Conservation (phyloP, 2,888 invertebrate species). For the Acronicta psi region DNA sequence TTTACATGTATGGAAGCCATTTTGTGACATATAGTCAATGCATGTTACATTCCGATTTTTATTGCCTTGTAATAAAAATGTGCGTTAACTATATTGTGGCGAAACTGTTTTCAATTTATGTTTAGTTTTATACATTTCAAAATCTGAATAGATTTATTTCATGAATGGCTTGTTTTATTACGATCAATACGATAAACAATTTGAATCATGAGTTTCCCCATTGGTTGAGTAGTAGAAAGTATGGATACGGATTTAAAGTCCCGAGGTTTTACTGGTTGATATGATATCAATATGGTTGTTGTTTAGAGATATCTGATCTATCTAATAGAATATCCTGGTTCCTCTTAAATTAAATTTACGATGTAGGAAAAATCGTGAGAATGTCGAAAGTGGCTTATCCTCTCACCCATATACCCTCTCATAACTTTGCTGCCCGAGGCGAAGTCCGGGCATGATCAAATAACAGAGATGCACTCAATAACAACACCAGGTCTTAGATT, state of each 20-base stretch:
- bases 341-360: too few relatives aligned
- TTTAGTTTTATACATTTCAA: slow-evolving; percentile 49
- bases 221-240: slow-evolving; percentile 3
- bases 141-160: slow-evolving; percentile 64
- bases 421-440: too few relatives aligned
- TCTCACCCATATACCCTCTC: too few relatives aligned
- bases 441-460: too few relatives aligned
- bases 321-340: too few relatives aligned
- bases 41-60: slow-evolving; percentile 64
- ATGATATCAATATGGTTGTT: too few relatives aligned
- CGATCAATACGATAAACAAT: slow-evolving; percentile 4
- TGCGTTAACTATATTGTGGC: slow-evolving; percentile 55
- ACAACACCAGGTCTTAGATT: not conserved
- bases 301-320: too few relatives aligned
- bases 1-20: slow-evolving; percentile 30
- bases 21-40: slow-evolving; percentile 55
- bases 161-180: slow-evolving; percentile 47
- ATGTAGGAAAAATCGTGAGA: too few relatives aligned
- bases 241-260: not conserved
- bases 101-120: slow-evolving; percentile 48
- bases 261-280: not conserved
- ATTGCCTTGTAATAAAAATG: slow-evolving; percentile 49
- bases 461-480: too few relatives aligned
- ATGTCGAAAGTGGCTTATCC: too few relatives aligned
- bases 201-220: not conserved